Conservation (phyloP, 2,797 vertebrate species). For the Cyclopterus lumpus region DNA sequence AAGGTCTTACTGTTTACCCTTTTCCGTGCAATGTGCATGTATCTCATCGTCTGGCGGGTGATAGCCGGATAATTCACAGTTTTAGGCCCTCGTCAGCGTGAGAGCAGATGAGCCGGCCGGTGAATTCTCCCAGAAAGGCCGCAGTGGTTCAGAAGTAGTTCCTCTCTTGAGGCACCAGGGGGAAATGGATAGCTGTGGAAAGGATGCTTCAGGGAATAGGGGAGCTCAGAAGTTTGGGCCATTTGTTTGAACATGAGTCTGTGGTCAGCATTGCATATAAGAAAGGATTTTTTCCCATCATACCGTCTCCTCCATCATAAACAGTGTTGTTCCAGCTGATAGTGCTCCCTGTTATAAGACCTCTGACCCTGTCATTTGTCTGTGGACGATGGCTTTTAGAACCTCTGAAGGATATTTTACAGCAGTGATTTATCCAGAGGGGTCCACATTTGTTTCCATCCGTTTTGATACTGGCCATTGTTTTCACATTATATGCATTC, state of each 20-base stretch:
- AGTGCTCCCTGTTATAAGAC: constrained; percentile 59
- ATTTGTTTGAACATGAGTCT: constrained; percentile 45
- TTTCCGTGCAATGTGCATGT: constrained; percentile 27
- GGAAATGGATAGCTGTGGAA: constrained; percentile 87
- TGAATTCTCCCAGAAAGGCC: constrained; percentile 50
- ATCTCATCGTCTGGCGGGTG: constrained; percentile 39
- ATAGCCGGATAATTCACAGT: constrained; percentile 63
- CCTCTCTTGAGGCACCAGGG: constrained; percentile 84
- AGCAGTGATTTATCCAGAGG: constrained; percentile 67
- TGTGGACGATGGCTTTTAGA: constrained; percentile 70
- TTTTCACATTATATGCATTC: constrained; percentile 78
- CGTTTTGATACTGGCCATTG: constrained; percentile 75
- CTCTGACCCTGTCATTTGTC: constrained; percentile 76
- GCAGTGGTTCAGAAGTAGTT: constrained; percentile 75
- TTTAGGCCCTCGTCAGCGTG: constrained; percentile 53
- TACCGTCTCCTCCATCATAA: constrained; percentile 54
- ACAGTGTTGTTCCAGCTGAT: constrained; percentile 58
- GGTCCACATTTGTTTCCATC: constrained; percentile 70
- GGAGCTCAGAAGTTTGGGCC: constrained; percentile 51
- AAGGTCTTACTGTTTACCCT: constrained; percentile 63
- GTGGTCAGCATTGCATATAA: constrained; percentile 41
- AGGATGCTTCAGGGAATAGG: constrained; percentile 77
- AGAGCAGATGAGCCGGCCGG: constrained; percentile 44
- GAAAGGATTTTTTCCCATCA: constrained; percentile 29
- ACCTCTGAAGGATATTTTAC: constrained; percentile 70